A percentile compares a stretch with the other conserved stretches of the same genome.
These are phyloP conservation scores for Isichthys henryi DNA, from an alignment of 2,113 vertebrate species.

Conservation along the genomic window DNA sequence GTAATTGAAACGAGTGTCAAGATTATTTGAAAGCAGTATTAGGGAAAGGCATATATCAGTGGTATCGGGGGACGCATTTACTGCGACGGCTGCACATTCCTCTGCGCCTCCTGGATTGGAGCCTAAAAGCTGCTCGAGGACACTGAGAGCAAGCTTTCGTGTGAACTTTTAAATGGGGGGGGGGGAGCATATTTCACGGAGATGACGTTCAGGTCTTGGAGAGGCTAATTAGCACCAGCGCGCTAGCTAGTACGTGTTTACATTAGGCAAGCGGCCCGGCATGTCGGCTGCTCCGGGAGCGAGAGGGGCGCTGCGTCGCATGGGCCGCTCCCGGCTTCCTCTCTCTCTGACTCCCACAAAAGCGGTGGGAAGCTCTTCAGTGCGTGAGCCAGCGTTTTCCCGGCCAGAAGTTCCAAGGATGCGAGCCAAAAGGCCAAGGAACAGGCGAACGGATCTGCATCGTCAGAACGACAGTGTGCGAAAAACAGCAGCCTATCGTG, in stretches of 20 bases:
- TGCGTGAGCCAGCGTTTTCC: neutral
- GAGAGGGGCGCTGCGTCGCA: neutral
- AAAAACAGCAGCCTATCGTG: neutral
- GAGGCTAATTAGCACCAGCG: conserved; percentile 32
- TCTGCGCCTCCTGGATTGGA: conserved; percentile 21
- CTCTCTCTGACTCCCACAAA: neutral
- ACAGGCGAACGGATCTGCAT: neutral
- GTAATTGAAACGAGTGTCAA: conserved; percentile 28
- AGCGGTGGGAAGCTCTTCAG: neutral
- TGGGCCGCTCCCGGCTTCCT: neutral
- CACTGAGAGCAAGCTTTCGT: conserved; percentile 19
- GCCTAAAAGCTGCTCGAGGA: conserved; percentile 35
- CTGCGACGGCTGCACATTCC: conserved; percentile 32
- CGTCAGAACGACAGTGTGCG: neutral
- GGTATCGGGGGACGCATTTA: neutral
- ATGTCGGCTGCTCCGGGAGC: neutral
- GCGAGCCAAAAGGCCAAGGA: neutral
- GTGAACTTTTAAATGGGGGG: conserved; percentile 27
- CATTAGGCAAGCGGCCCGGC: neutral
- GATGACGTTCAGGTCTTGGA: conserved; percentile 25
- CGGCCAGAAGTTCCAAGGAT: neutral
- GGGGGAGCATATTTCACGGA: conserved; percentile 17
- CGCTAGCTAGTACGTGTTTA: conserved; percentile 1
- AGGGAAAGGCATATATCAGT: conserved; percentile 36
- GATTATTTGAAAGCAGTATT: conserved; percentile 23